phyloP scores from a whole-genome alignment of 2,797 vertebrate species.

The Buceros bicornis region DNA sequence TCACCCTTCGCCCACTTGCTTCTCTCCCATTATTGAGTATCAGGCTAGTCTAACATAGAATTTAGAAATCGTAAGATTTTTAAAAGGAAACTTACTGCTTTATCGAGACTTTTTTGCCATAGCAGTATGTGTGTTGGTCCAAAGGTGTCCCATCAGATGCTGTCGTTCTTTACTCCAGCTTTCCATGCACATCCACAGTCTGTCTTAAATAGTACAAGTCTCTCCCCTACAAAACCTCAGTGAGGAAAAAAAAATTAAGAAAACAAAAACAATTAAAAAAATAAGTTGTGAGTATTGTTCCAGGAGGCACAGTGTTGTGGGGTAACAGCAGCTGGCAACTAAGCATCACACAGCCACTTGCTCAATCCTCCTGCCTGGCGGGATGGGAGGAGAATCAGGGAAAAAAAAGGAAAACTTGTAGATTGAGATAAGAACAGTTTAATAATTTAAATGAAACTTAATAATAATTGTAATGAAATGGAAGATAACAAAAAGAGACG shows the following conservation, averaged over 20 bases:
- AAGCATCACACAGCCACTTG: not conserved
- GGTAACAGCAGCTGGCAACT: not conserved
- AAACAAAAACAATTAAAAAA: not conserved
- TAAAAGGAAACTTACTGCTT: not conserved
- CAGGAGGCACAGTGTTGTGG: not conserved
- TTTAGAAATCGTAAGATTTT: not conserved
- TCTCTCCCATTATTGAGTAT: not conserved
- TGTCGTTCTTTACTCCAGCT: not conserved
- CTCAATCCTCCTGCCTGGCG: not conserved
- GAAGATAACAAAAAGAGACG: not conserved
- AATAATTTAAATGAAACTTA: not conserved
- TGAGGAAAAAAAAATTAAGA: too few relatives aligned
- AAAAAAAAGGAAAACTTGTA: not conserved
- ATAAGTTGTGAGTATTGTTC: not conserved
- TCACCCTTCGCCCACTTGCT: not conserved
- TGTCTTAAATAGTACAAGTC: not conserved
- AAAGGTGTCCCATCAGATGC: not conserved
- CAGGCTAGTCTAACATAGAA: not conserved
- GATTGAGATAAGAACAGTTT: not conserved
- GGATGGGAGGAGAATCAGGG: not conserved
- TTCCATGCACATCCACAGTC: not conserved
- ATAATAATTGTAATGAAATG: too few relatives aligned
- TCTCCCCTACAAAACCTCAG: not conserved
- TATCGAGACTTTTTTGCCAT: not conserved
- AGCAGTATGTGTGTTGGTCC: not conserved